Evolutionary conservation across 2,797 vertebrate genomes (phyloP), one percentile per base, ranked within the genome.

Genomic region (Megaceryle alcyon): DNA sequence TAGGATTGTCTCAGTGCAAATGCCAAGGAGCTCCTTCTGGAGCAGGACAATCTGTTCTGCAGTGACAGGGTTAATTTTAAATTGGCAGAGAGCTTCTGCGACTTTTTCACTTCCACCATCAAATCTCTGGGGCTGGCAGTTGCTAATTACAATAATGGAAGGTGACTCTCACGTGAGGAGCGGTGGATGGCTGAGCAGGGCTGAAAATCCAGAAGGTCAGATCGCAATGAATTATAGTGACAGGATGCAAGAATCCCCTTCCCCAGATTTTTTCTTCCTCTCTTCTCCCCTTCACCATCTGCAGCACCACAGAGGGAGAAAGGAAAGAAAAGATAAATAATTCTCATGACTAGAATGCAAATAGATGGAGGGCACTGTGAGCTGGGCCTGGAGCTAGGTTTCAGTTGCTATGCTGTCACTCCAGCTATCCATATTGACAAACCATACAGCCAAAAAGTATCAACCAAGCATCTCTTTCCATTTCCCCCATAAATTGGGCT

Each of bases 21-120:
- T 43, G 29, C 35, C 28, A 20, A 46, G 25, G 22, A 81, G 49
- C 20, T 85, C 18, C 46, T 86, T 49, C 39, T 48, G 49, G 39
- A 56, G 39, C 12, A 73, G 29, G 12, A 46, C 9, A 68, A 68
- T 28, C 51, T 57, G 41, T 80, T n/a, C 68, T 75, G 78, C 57
- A 82, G 41, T 17, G 37, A 57, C 7, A 61, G 90, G 59, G 92
- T 95, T 95, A 92, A 93, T 90, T 90, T 87, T 69, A 65, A 84
- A 79, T 49, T 69, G 54, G 53, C 71, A 85, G 39, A 80, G n/a
- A 82, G 64, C 18, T 89, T 73, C 75, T 64, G 2, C 7, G 71
- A 82, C 72, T 64, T 95, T 93, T 92, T 78, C 33, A 75, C n/a
- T 94, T 89, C 33, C n/a, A 41, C 41, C 10, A 2, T 73, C 64